Conservation (phyloP, 2,888 invertebrate genomes). For the Machimus rusticus region DNA sequence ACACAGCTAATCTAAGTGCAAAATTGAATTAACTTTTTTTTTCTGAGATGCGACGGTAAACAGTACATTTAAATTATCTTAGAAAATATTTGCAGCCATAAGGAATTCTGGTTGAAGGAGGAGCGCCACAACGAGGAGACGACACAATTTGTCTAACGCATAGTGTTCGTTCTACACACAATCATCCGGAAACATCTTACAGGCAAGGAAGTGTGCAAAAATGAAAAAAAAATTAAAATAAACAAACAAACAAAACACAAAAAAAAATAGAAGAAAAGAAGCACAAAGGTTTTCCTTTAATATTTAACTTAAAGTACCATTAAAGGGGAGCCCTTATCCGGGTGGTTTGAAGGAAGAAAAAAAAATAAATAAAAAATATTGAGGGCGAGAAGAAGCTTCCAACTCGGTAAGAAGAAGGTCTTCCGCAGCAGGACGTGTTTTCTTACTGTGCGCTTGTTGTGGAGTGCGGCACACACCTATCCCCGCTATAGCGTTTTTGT, state of each 20-base stretch:
- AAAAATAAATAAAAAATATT: not conserved
- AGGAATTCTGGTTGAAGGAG: not conserved
- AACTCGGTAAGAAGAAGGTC: conserved; percentile 20
- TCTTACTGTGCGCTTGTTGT: conserved; percentile 5
- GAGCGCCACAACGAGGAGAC: not conserved
- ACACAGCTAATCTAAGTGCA: not conserved
- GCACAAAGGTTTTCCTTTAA: conserved; percentile 12
- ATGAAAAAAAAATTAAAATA: conserved; percentile 21
- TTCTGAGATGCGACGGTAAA: not conserved
- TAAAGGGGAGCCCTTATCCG: not conserved
- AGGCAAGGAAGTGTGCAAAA: conserved; percentile 18
- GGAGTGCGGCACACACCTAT: not conserved
- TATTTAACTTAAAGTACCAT: conserved; percentile 30
- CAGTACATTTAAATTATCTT: not conserved
- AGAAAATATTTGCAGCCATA: not conserved
- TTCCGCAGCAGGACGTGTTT: conserved; percentile 25
- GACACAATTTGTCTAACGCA: conserved; percentile 10
- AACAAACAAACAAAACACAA: not conserved
- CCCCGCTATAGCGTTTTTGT: not conserved
- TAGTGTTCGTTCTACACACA: not conserved
- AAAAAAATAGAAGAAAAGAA: not conserved
- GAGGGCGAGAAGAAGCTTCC: conserved; percentile 2
- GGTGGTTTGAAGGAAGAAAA: not conserved
- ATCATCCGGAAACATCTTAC: conserved; percentile 2
- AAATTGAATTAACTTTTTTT: not conserved